Conservation (phyloP, 1,140 invertebrate species). For the Onthophagus taurus region DNA sequence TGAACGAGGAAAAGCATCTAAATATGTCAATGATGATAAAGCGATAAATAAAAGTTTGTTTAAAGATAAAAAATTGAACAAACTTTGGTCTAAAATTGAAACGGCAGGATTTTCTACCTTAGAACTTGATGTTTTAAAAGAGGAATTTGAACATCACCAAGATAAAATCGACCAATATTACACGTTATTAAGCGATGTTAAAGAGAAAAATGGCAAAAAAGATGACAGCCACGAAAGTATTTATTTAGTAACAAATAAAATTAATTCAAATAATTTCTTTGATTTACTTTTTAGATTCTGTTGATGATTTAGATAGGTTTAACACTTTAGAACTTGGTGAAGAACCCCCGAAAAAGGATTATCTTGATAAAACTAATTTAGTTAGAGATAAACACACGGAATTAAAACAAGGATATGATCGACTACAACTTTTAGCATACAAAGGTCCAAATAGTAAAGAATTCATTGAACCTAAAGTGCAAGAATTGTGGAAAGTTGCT, state of each 20-base stretch:
- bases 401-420: constrained; percentile 71
- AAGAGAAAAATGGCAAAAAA: constrained; percentile 41
- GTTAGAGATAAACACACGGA: constrained; percentile 68
- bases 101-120: constrained; percentile 70
- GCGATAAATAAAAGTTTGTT: constrained; percentile 68
- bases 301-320: constrained; percentile 44
- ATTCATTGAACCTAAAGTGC: constrained; percentile 83
- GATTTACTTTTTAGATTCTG: constrained; percentile 40
- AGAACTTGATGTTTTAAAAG: constrained; percentile 72
- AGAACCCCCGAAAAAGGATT: constrained; percentile 52
- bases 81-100: constrained; percentile 84
- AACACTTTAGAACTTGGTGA: constrained; percentile 51
- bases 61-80: constrained; percentile 82
- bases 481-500: constrained; percentile 77
- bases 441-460: constrained; percentile 69
- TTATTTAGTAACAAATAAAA: constrained; percentile 4
- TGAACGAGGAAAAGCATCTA: constrained; percentile 33
- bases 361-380: constrained; percentile 55
- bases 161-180: constrained; percentile 88
- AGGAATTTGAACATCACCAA: constrained; percentile 88
- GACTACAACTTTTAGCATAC: constrained; percentile 60
- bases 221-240: constrained; percentile 55
- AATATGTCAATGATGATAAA: no score
- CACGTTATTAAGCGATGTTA: constrained; percentile 61
- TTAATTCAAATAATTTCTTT: constrained; percentile 1